A percentile compares a stretch with the other conserved stretches of the same genome.
These are phyloP conservation scores for Tipula helvola DNA, from an alignment of 2,888 invertebrate species.

Conservation along the genomic window DNA sequence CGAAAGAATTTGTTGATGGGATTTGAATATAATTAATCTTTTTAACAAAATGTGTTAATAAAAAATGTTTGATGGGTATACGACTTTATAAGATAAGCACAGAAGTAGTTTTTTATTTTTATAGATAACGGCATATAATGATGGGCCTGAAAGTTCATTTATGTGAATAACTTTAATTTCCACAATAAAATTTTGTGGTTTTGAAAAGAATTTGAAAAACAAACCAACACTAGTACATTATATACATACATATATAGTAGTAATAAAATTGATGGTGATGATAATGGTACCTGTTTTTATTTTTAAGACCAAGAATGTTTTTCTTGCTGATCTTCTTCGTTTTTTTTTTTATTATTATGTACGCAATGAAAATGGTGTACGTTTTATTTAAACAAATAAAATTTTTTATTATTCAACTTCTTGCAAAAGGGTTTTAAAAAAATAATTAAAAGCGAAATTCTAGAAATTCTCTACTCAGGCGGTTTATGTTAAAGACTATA, in stretches of 20 bases:
- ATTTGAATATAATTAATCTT: neutral
- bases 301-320: neutral
- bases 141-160: neutral
- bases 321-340: neutral
- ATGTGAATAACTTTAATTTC: neutral
- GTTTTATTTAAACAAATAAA: neutral
- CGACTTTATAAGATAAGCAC: neutral
- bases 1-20: slow-evolving; percentile 4
- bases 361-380: neutral
- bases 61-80: neutral
- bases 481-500: neutral
- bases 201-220: neutral
- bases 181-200: neutral
- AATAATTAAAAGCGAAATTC: neutral
- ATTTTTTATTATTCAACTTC: neutral
- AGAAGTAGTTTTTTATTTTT: neutral
- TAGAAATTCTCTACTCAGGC: neutral
- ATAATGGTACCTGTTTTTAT: neutral
- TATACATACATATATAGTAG: neutral
- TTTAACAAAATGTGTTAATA: neutral
- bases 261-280: neutral
- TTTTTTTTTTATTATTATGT: neutral
- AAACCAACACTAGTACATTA: no score
- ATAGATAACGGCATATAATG: neutral
- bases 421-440: neutral